Evolutionary conservation across 2,113 vertebrate species (phyloP).

Genomic region (Cottus gobio): DNA sequence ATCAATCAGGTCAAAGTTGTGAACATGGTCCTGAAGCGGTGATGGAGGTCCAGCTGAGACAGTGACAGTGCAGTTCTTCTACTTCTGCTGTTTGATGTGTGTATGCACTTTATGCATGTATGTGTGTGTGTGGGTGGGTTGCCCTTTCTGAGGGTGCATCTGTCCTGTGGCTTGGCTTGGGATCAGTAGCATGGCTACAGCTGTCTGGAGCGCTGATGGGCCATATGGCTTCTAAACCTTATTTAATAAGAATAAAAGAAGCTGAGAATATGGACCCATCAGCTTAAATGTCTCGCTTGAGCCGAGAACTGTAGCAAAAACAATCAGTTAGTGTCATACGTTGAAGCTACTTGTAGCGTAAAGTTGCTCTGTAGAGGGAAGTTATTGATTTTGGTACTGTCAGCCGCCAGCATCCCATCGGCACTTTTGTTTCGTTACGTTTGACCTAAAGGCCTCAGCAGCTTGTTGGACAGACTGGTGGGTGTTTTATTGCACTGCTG

Average conservation of each 20-base stretch:
- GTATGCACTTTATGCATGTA: not conserved
- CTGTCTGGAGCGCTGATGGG: slow-evolving; percentile 43
- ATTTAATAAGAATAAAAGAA: slow-evolving; percentile 3
- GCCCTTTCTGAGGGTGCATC: slow-evolving; percentile 28
- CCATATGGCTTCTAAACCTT: slow-evolving; percentile 61
- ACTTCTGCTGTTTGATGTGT: not conserved
- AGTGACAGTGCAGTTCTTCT: not conserved
- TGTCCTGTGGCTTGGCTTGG: slow-evolving; percentile 29
- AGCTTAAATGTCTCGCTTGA: not conserved
- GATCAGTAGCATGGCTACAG: slow-evolving; percentile 50
- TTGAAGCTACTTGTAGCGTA: not conserved
- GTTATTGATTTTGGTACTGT: not conserved
- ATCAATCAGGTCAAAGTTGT: not conserved
- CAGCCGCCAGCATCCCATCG: slow-evolving; percentile 16
- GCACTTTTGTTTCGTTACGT: slow-evolving; percentile 7
- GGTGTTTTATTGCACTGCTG: slow-evolving; percentile 70
- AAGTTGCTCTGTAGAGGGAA: not conserved
- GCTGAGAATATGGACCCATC: not conserved
- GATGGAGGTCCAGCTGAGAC: not conserved
- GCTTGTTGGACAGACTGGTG: slow-evolving; percentile 44
- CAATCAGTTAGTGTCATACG: not conserved
- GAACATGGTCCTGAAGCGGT: slow-evolving; percentile 15
- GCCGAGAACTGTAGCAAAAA: not conserved
- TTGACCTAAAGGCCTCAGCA: slow-evolving; percentile 49
- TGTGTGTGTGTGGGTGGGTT: slow-evolving; percentile 2